These are phyloP conservation scores for Sebastes cheni DNA, from an alignment of 2,797 vertebrate genomes.

Conservation along the genomic window DNA sequence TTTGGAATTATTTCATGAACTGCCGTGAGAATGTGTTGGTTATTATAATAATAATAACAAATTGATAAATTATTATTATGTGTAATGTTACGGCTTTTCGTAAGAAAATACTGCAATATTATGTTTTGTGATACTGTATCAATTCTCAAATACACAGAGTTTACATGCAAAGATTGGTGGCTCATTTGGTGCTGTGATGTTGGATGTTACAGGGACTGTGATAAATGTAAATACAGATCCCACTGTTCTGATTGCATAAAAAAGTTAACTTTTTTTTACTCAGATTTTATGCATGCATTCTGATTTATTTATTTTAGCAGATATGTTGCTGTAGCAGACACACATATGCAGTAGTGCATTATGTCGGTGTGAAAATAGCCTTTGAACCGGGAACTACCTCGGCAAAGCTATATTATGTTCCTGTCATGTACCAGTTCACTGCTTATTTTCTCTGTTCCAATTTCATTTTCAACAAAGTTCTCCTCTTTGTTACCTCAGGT, in stretches of 20 bases:
- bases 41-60: neutral
- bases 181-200: too few relatives aligned
- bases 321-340: neutral
- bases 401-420: neutral
- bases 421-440: neutral
- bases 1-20: too few relatives aligned
- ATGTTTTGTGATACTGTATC: too few relatives aligned
- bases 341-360: neutral
- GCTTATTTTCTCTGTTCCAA: neutral
- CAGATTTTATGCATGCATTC: neutral
- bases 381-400: neutral
- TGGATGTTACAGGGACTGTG: too few relatives aligned
- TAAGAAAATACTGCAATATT: too few relatives aligned
- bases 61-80: neutral
- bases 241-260: too few relatives aligned
- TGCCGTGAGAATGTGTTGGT: neutral
- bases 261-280: neutral
- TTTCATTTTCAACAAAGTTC: neutral
- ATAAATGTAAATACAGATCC: too few relatives aligned
- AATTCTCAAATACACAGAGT: too few relatives aligned
- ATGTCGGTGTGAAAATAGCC: neutral
- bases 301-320: too few relatives aligned
- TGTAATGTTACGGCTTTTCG: neutral
- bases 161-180: too few relatives aligned
- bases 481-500: constrained; percentile 7